phyloP scores from a whole-genome alignment of 2,888 invertebrate species.

The Bursaphelenchus okinawaensis region DNA sequence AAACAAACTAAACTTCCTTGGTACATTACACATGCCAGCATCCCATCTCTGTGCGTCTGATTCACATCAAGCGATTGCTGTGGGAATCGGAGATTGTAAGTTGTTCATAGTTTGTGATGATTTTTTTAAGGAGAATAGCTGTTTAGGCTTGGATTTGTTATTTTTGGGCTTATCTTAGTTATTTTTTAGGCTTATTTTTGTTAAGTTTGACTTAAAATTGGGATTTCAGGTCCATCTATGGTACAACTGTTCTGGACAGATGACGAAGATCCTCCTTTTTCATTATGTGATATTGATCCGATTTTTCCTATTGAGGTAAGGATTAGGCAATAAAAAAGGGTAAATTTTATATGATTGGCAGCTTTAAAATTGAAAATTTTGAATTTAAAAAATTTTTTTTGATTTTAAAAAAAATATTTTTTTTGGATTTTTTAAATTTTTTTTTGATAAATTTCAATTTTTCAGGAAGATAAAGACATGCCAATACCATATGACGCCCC shows the following conservation, averaged over 20 bases:
- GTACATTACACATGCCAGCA: not conserved
- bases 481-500: conserved; percentile 1
- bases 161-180: too few relatives aligned
- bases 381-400: too few relatives aligned
- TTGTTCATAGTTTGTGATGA: not conserved
- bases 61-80: not conserved
- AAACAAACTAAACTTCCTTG: not conserved
- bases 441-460: not conserved
- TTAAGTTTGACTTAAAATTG: not conserved
- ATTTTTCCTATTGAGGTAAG: conserved; percentile 4
- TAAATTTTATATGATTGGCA: too few relatives aligned
- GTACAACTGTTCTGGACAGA: conserved; percentile 10
- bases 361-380: too few relatives aligned
- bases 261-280: conserved; percentile 10
- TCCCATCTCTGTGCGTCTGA: not conserved
- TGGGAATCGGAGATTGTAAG: not conserved
- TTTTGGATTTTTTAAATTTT: not conserved
- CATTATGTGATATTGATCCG: conserved; percentile 1
- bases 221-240: conserved; percentile 5
- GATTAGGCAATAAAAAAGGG: too few relatives aligned
- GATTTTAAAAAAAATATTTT: too few relatives aligned
- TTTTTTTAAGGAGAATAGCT: not conserved
- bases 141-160: not conserved
- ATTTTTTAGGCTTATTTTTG: too few relatives aligned
- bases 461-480: not conserved